Evolutionary conservation across 2,797 vertebrate genomes (phyloP).

Genomic region (Premnoplex brunnescens): DNA sequence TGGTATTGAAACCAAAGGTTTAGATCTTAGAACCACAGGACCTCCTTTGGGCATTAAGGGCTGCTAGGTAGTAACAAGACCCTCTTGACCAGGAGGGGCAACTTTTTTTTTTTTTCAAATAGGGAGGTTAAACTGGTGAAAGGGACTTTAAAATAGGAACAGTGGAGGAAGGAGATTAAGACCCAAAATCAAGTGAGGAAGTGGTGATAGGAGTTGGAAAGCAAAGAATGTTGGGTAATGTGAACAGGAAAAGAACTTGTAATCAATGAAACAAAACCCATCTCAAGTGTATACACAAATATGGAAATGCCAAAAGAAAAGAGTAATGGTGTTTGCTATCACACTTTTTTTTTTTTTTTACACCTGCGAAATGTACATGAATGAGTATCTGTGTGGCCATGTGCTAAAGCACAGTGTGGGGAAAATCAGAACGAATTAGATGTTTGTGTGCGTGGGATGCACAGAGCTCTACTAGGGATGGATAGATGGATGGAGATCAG

Average conservation of each 20-base stretch:
- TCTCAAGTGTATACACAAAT: neutral
- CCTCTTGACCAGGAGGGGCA: neutral
- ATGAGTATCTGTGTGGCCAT: neutral
- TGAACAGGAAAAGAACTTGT: neutral
- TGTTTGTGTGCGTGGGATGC: neutral
- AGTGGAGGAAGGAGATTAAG: neutral
- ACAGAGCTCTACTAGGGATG: neutral
- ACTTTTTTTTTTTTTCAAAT: neutral
- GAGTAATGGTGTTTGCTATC: neutral
- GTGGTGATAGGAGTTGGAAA: neutral
- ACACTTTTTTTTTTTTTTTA: neutral
- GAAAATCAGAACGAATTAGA: neutral
- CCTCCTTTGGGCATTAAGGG: neutral
- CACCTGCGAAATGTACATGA: neutral
- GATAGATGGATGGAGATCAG: neutral
- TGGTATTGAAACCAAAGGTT: neutral
- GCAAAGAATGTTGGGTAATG: neutral
- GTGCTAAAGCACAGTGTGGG: fast-evolving
- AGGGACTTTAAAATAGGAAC: neutral
- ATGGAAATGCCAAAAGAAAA: neutral
- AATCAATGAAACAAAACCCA: neutral
- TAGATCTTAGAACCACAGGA: neutral
- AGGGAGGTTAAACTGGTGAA: neutral
- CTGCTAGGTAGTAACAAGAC: no score
- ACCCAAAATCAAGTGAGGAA: neutral